Percentiles rank a stretch among this genome's conserved stretches.
Conservation (phyloP, 2,888 invertebrate species). For the Pseudococcus longispinus region DNA sequence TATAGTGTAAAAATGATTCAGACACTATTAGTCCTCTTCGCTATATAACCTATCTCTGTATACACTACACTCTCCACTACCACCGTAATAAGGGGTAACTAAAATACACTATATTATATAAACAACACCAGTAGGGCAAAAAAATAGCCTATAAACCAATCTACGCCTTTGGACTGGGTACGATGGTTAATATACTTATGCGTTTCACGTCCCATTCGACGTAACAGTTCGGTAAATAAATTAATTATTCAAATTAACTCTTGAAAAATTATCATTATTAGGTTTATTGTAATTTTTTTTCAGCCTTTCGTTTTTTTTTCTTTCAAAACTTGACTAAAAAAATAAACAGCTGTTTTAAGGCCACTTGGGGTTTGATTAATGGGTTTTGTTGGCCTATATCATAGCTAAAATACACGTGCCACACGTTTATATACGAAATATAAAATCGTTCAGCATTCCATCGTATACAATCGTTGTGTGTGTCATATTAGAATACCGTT, state of each 20-base stretch:
- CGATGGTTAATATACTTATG: background rate
- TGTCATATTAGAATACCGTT: too few species aligned
- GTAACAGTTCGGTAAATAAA: background rate
- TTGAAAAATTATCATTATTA: conserved; percentile 17
- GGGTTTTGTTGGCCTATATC: background rate
- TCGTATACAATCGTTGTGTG: too few species aligned
- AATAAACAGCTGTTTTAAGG: conserved; percentile 13
- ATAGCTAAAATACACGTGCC: background rate
- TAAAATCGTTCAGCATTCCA: too few species aligned
- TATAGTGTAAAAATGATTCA: conserved; percentile 56
- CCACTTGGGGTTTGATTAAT: conserved; percentile 31
- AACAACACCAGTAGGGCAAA: background rate
- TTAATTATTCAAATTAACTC: conserved; percentile 28
- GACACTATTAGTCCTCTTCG: conserved; percentile 43
- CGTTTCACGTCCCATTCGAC: background rate
- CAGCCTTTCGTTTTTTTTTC: background rate
- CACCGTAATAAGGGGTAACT: conserved; percentile 19
- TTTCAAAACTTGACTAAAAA: background rate
- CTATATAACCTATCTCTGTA: background rate
- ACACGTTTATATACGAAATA: too few species aligned
- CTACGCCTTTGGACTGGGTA: background rate
- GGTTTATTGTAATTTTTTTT: conserved; percentile 1
- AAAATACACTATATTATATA: background rate
- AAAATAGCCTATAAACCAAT: background rate
- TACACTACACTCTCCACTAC: background rate